Evolutionary conservation across 2,888 invertebrate species (phyloP).

Genomic region (Aphodius granarius): DNA sequence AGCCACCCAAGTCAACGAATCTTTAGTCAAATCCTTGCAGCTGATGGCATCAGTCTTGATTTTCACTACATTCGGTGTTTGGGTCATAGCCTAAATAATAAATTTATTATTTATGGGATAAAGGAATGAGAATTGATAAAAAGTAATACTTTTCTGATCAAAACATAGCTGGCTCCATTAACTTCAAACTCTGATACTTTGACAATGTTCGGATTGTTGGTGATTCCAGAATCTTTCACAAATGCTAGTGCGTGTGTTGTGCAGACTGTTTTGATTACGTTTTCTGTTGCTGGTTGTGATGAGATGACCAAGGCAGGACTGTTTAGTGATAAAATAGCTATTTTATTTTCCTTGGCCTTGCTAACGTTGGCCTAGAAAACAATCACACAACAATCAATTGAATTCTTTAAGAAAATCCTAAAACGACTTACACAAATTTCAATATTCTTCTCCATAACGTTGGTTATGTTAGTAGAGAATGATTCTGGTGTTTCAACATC

Average conservation of each 20-base stretch:
- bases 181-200: conserved; percentile 16
- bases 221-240: conserved; percentile 39
- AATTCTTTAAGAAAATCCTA: neutral
- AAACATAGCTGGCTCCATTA: conserved; percentile 37
- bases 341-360: conserved; percentile 41
- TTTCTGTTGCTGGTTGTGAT: conserved; percentile 42
- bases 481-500: conserved; percentile 44
- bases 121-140: too few species aligned
- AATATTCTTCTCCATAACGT: conserved; percentile 41
- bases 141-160: conserved; percentile 44
- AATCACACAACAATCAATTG: neutral
- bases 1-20: conserved; percentile 43
- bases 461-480: conserved; percentile 41
- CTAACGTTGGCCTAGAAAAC: conserved; percentile 42
- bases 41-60: conserved; percentile 45
- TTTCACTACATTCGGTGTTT: conserved; percentile 36
- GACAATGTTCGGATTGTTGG: conserved; percentile 35
- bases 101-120: too few species aligned
- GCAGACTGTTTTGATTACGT: conserved; percentile 42
- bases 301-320: conserved; percentile 46
- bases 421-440: conserved; percentile 43
- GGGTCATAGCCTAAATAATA: conserved; percentile 28
- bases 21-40: conserved; percentile 43
- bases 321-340: conserved; percentile 42
- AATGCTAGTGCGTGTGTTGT: conserved; percentile 45